Base-by-base conservation (phyloP, 2,888 invertebrate species). In the Onchidella celtica region DNA sequence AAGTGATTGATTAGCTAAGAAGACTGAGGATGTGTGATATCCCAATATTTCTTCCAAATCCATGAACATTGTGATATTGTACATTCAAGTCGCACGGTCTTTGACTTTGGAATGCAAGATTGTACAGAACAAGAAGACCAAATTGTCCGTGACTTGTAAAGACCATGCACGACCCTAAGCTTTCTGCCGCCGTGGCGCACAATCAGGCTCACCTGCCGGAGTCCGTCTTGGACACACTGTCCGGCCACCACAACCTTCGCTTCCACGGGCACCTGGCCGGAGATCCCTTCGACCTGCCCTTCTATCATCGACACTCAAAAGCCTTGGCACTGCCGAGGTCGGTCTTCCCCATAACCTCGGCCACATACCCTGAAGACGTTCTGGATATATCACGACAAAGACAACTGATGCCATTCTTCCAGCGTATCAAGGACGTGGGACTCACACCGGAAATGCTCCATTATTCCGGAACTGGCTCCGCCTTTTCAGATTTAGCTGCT, bases 101-200 rank as follows among this genome's bases (percentile, higher is more conserved):
- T n/a, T n/a, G n/a, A n/a, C n/a, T n/a, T n/a, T n/a, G n/a, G n/a
- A n/a, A n/a, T 11, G 47, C 47, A 11, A 47, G 47, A 11, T 47
- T 47, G 47, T 47, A 6, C 47, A 6, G 9, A 47, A 6, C 47
- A 6, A 11, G 47, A 47, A 6, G 17, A 17, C 47, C 17, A 47
- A 17, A 11, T 47, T 47, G 47, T 47, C 47, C 47, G 11, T 47
- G 17, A 6, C 47, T 17, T 47, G 47, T 11, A 14, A 27, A 21
- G 59, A 74, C 34, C 14, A 74, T 74, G 74, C 74, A 74, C 34
- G 74, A 74, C n/a, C 72, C 72, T 0, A 72, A 72, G 27, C 74
- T 74, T 2, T 74, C 74, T 14, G 74, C 74, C 6, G 24, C 59
- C 3, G 72, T 72, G 47, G 72, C 72, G 11, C 74, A 74, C 27